Evolutionary conservation across 2,113 vertebrate genomes (phyloP).

Genomic region (Maccullochella peelii): DNA sequence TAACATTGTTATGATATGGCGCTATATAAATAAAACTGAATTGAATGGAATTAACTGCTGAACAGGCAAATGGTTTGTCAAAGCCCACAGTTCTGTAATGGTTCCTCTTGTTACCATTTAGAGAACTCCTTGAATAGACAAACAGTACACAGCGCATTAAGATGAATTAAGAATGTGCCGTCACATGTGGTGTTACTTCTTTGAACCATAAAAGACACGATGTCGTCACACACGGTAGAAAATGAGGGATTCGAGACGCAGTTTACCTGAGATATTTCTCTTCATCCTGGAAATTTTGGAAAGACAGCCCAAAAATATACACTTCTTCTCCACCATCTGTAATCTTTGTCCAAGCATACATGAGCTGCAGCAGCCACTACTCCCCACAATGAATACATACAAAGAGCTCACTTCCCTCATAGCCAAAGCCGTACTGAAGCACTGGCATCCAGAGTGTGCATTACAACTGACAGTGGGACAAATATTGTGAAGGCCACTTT

Average conservation of each 20-base stretch:
- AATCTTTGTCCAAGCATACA: neutral
- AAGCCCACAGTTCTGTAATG: neutral
- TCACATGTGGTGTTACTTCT: too few relatives aligned
- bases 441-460: neutral
- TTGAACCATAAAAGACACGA: neutral
- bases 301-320: neutral
- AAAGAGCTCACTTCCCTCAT: slow-evolving; percentile 1
- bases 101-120: neutral
- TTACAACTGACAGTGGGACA: slow-evolving; percentile 29
- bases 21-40: too few relatives aligned
- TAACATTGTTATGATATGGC: too few relatives aligned
- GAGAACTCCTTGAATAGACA: neutral
- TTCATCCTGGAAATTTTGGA: neutral
- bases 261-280: too few relatives aligned
- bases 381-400: slow-evolving; percentile 8
- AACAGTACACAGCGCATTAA: neutral
- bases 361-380: neutral
- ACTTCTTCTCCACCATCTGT: neutral
- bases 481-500: slow-evolving; percentile 22
- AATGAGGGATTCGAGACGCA: neutral
- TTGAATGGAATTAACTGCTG: too few relatives aligned
- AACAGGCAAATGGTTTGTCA: neutral
- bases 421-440: slow-evolving; percentile 12
- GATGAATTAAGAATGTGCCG: neutral
- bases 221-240: neutral